Percentiles rank a stretch among this genome's conserved stretches.
Conservation (phyloP, 1,140 invertebrate genomes). For the Caerostris extrusa region DNA sequence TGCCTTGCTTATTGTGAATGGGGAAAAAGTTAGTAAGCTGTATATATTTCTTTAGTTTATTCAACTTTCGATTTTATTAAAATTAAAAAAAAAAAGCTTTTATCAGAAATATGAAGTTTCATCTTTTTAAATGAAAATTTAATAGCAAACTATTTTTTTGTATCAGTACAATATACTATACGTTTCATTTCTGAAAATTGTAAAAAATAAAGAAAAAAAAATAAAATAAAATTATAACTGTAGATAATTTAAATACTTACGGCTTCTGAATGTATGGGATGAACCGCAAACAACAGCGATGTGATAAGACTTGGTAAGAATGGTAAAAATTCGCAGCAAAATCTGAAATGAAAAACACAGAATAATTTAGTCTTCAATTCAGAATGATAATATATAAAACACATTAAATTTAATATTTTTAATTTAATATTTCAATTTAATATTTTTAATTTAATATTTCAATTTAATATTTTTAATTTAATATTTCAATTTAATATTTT, state of each 20-base stretch:
- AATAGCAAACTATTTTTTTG: neutral
- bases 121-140: no score
- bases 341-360: conserved; percentile 8
- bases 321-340: conserved; percentile 58
- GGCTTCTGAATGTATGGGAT: conserved; percentile 98
- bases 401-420: no score
- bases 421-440: no score
- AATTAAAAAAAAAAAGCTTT: no score
- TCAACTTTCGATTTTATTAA: neutral
- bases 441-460: no score
- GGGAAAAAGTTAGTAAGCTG: neutral
- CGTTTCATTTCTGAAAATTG: neutral
- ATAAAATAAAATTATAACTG: neutral
- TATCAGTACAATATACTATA: neutral
- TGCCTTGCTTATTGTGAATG: no score
- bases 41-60: neutral
- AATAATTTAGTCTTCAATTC: no score
- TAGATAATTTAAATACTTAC: conserved; percentile 85
- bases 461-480: no score
- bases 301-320: conserved; percentile 90
- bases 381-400: no score
- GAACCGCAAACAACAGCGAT: conserved; percentile 95
- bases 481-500: no score
- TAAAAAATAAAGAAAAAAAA: neutral
- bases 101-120: no score